These are phyloP conservation scores for Prionace glauca DNA, from an alignment of 2,797 vertebrate species.

Conservation along the genomic window DNA sequence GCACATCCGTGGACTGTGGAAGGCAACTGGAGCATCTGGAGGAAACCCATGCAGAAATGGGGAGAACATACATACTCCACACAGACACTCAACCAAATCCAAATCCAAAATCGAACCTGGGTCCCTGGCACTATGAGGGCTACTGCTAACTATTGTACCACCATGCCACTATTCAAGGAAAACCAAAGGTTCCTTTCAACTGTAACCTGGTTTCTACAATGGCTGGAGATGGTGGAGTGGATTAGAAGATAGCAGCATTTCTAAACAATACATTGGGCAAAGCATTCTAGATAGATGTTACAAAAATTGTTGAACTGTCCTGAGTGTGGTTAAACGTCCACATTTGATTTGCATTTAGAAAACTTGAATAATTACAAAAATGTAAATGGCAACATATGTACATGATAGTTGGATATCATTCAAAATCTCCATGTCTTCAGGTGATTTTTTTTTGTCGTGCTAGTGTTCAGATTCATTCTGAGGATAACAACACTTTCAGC, in stretches of 20 bases:
- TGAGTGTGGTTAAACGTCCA: not conserved
- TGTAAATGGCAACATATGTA: not conserved
- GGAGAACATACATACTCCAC: too few relatives aligned
- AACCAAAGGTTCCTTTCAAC: not conserved
- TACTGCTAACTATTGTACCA: too few relatives aligned
- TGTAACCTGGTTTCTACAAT: not conserved
- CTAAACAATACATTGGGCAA: not conserved
- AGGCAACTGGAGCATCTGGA: too few relatives aligned
- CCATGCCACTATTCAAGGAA: not conserved
- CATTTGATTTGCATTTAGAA: not conserved
- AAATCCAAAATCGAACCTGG: too few relatives aligned
- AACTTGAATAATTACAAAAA: not conserved
- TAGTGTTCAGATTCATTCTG: not conserved
- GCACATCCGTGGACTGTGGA: too few relatives aligned
- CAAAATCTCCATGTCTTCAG: not conserved
- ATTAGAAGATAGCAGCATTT: not conserved
- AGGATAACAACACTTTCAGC: not conserved
- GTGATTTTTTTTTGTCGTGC: not conserved
- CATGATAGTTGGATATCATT: not conserved
- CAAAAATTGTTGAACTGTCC: not conserved
- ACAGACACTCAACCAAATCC: too few relatives aligned
- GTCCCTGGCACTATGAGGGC: too few relatives aligned
- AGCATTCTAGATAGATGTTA: not conserved
- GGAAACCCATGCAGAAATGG: too few relatives aligned
- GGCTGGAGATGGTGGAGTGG: not conserved